phyloP scores from a whole-genome alignment of 2,888 invertebrate genomes.

The Aporophyla lueneburgensis region DNA sequence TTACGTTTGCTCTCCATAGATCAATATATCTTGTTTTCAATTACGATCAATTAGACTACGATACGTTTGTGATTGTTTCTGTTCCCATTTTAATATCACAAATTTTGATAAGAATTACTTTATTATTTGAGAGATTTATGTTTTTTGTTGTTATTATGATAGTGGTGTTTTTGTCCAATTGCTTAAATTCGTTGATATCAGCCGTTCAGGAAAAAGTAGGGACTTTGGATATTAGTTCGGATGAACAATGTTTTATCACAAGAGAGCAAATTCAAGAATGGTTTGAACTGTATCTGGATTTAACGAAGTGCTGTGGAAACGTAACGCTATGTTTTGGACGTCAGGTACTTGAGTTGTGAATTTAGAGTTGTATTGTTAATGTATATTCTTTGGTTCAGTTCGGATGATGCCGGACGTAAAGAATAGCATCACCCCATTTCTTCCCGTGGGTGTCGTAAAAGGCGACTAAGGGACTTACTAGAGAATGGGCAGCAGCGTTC shows the following conservation, averaged over 20 bases:
- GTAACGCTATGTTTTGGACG: not conserved
- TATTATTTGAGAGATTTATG: conserved; percentile 2
- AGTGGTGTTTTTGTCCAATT: conserved; percentile 5
- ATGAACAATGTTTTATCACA: conserved; percentile 12
- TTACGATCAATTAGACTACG: not conserved
- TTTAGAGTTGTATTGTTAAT: too few relatives aligned
- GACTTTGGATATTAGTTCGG: not conserved
- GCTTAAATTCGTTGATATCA: conserved; percentile 5
- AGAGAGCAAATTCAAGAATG: conserved; percentile 17
- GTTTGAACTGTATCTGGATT: conserved; percentile 21
- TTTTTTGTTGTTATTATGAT: conserved; percentile 3
- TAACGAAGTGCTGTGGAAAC: conserved; percentile 17
- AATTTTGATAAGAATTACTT: not conserved
- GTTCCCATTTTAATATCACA: not conserved
- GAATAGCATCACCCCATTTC: too few relatives aligned
- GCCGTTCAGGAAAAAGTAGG: not conserved
- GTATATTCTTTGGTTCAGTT: too few relatives aligned
- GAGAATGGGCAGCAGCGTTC: too few relatives aligned
- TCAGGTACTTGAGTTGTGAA: too few relatives aligned
- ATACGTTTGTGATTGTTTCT: not conserved
- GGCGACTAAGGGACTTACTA: too few relatives aligned
- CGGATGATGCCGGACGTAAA: too few relatives aligned
- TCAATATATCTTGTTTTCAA: not conserved
- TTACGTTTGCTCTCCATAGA: not conserved
- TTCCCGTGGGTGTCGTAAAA: too few relatives aligned